A percentile compares a stretch with the other conserved stretches of the same genome.
These are phyloP conservation scores for Caenorhabditis panamensis DNA, from an alignment of 2,888 invertebrate species.

Conservation along the genomic window DNA sequence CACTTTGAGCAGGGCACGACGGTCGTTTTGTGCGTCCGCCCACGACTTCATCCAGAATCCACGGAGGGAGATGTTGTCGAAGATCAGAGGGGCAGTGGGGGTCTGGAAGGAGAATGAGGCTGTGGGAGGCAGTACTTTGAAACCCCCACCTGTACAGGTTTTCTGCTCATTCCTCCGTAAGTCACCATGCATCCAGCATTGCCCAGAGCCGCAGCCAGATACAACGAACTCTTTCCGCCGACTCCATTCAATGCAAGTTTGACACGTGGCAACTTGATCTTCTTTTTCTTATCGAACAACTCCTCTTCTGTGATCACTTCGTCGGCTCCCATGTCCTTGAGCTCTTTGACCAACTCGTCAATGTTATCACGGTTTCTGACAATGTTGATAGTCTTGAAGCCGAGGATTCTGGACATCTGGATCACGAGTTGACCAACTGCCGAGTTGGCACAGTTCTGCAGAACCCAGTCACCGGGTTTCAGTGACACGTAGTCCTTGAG, in stretches of 20 bases:
- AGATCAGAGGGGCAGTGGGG: slow-evolving; percentile 89
- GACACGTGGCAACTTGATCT: slow-evolving; percentile 48
- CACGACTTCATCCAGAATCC: slow-evolving; percentile 92
- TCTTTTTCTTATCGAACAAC: slow-evolving; percentile 59
- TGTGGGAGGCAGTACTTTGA: too few species aligned
- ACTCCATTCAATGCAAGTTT: slow-evolving; percentile 92
- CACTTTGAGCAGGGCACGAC: slow-evolving; percentile 85
- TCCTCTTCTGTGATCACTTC: slow-evolving; percentile 91
- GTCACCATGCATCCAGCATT: slow-evolving; percentile 90
- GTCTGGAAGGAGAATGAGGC: too few species aligned
- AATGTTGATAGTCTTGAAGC: slow-evolving; percentile 89
- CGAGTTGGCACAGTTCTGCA: slow-evolving; percentile 97
- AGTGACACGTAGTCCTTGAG: slow-evolving; percentile 88
- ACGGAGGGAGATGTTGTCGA: slow-evolving; percentile 88
- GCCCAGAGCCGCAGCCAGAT: slow-evolving; percentile 87
- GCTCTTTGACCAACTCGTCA: slow-evolving; percentile 82
- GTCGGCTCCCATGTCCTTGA: slow-evolving; percentile 89
- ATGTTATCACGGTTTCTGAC: slow-evolving; percentile 87
- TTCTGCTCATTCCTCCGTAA: slow-evolving; percentile 94
- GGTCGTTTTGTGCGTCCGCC: slow-evolving; percentile 82
- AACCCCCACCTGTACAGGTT: slow-evolving; percentile 87
- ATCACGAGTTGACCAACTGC: slow-evolving; percentile 94
- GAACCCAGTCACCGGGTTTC: slow-evolving; percentile 83
- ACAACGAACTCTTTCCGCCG: slow-evolving; percentile 91
- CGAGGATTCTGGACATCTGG: slow-evolving; percentile 82